Evolutionary conservation across 2,888 invertebrate species (phyloP), one percentile per base, ranked within the genome.

Genomic region (Copidosoma aretas): DNA sequence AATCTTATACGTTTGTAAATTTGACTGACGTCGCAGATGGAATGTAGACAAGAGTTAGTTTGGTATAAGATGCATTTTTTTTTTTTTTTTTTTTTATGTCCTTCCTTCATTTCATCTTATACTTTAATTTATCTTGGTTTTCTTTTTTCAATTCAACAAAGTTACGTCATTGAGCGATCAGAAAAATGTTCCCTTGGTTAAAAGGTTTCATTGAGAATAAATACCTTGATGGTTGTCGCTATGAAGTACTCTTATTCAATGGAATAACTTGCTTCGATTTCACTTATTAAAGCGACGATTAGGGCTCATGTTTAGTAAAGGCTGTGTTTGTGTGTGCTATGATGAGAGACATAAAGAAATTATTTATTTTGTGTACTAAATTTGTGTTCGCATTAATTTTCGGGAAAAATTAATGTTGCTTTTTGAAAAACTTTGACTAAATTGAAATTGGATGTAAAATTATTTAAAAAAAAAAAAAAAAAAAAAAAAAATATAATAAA

Each of bases 11-110:
- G 64, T 67, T 67, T 70, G 80, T 80, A 79, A 81, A 80, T 70
- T 79, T 46, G 82, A 83, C 81, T 81, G 82, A 82, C 73, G 68
- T 58, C 25, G 8, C 24, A 69, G 24, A 21, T 19, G 21, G 67
- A 61, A 74, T 77, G 78, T 80, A 76, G 43, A 46, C 43, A 12
- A 46, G 43, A 76, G 75, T 74, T 75, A 74, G 71, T 80, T 80
- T 80, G 78, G 78, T 74, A 79, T 79, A 80, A 77, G 46, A 61
- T 81, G 39, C 54, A 58, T 78, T 81, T 79, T 80, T 81, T 81
- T 80, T 81, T 81, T 78, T 81, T 79, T 80, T 81, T 81, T 80
- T 81, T 81, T 80, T 81, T 79, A 57, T 67, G 53, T 70, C 64
- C 63, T 22, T 32, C 54, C 56, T 59, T 61, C 32, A 58, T 19